phyloP scores from a whole-genome alignment of 2,888 invertebrate species.

The Bellardia bayeri region DNA sequence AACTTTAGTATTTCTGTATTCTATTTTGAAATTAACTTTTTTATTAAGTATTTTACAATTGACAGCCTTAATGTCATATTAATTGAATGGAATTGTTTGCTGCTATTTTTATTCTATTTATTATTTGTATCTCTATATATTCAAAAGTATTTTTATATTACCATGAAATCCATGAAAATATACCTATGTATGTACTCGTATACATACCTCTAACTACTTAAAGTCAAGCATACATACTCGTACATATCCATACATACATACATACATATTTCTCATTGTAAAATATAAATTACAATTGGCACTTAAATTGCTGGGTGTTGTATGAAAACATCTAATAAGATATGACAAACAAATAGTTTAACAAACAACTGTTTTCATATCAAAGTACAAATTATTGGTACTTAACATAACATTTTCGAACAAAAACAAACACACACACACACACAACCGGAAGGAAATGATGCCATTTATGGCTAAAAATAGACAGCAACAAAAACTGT shows the following conservation, averaged over 20 bases:
- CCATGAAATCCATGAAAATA: not conserved
- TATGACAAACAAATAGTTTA: conserved; percentile 44
- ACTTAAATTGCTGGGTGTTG: conserved; percentile 56
- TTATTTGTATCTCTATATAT: not conserved
- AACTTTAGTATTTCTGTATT: too few species aligned
- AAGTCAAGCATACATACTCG: too few species aligned
- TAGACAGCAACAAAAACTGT: conserved; percentile 21
- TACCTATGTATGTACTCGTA: too few species aligned
- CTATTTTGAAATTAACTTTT: too few species aligned
- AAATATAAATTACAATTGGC: conserved; percentile 58
- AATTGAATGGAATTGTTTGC: too few species aligned
- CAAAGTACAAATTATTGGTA: conserved; percentile 51
- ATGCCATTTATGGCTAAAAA: conserved; percentile 57
- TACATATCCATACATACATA: too few species aligned
- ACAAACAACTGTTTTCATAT: conserved; percentile 47
- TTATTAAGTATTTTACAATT: too few species aligned
- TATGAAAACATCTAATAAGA: not conserved
- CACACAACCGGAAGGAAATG: conserved; percentile 64
- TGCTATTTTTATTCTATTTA: not conserved
- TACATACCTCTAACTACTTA: not conserved
- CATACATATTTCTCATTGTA: too few species aligned
- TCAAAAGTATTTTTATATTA: conserved; percentile 10
- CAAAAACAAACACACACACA: conserved; percentile 20
- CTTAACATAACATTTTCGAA: not conserved
- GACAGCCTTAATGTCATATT: too few species aligned